phyloP scores from a whole-genome alignment of 2,888 invertebrate genomes.

The Molorchus minor region DNA sequence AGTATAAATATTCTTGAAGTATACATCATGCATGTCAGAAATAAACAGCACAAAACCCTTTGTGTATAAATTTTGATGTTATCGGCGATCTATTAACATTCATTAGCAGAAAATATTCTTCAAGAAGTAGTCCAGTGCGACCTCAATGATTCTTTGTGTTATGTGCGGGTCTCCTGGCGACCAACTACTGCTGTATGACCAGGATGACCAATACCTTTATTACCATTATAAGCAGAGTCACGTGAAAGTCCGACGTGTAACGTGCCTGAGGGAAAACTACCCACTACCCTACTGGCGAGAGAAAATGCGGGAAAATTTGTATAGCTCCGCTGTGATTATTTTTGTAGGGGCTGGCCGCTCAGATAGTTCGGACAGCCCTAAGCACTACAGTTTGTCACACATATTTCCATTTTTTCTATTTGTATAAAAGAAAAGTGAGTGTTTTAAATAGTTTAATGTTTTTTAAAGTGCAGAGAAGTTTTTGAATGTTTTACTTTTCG shows the following conservation, averaged over 20 bases:
- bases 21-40: too few relatives aligned
- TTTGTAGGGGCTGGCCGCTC: background rate
- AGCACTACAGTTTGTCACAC: background rate
- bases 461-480: conserved; percentile 13
- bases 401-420: background rate
- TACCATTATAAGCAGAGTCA: conserved; percentile 44
- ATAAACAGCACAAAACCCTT: conserved; percentile 15
- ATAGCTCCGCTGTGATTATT: conserved; percentile 11
- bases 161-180: conserved; percentile 56
- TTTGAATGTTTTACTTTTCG: conserved; percentile 23
- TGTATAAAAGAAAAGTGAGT: background rate
- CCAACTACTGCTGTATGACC: conserved; percentile 49
- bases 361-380: conserved; percentile 7
- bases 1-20: too few relatives aligned
- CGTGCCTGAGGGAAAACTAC: conserved; percentile 11
- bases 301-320: conserved; percentile 22
- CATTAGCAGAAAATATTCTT: conserved; percentile 23
- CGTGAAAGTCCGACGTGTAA: conserved; percentile 31
- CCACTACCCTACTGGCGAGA: conserved; percentile 7
- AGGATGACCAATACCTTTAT: conserved; percentile 56
- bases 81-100: conserved; percentile 17
- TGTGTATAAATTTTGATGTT: conserved; percentile 10
- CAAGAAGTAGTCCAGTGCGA: conserved; percentile 31
- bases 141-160: conserved; percentile 53
- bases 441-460: conserved; percentile 15